Percentiles rank a stretch among this genome's conserved stretches.
Conservation (phyloP, 2,888 invertebrate species). For the Uropetala carovei region DNA sequence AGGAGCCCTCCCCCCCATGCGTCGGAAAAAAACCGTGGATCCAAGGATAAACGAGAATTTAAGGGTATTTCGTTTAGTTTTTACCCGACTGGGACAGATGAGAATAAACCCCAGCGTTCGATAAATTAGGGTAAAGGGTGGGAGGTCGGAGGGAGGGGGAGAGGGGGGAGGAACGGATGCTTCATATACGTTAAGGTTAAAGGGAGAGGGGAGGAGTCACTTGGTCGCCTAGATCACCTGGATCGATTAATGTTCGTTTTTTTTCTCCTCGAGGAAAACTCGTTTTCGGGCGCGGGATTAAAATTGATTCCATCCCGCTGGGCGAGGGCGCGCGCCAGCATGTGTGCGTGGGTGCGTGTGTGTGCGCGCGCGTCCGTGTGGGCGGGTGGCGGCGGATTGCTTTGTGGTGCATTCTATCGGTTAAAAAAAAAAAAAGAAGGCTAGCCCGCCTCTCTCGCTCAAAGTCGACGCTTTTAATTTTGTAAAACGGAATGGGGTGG, state of each 20-base stretch:
- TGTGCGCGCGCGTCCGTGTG: background rate
- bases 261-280: background rate
- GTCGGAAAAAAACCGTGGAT: no score
- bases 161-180: background rate
- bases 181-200: background rate
- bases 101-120: no score
- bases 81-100: no score
- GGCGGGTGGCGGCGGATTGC: background rate
- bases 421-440: no score
- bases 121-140: background rate
- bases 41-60: no score
- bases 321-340: background rate
- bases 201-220: background rate
- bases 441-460: conserved; percentile 11
- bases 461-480: conserved; percentile 41
- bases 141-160: background rate
- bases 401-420: conserved; percentile 36
- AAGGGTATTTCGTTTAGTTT: no score
- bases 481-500: background rate
- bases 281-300: conserved; percentile 34
- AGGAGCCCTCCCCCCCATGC: no score
- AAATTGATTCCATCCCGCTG: conserved; percentile 36
- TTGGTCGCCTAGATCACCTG: conserved; percentile 16
- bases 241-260: conserved; percentile 3
- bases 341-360: conserved; percentile 18